phyloP scores from a whole-genome alignment of 2,888 invertebrate genomes.

The Muschampia plurimacula region DNA sequence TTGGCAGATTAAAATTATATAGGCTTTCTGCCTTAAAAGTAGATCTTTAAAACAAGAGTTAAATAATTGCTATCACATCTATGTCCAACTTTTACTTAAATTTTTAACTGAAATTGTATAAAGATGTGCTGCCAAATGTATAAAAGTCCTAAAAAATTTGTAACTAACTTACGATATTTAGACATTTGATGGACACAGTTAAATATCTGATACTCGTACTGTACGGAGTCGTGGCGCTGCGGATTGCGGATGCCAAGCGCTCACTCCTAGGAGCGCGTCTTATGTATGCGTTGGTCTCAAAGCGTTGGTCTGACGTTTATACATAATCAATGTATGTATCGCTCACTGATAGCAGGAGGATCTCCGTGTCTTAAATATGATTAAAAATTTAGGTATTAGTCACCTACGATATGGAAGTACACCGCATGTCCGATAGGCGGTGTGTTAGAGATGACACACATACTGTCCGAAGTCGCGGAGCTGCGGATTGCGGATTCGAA shows the following conservation, averaged over 20 bases:
- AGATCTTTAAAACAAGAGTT: no score
- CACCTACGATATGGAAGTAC: constrained; percentile 92
- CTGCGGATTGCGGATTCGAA: constrained; percentile 88
- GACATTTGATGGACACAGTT: no score
- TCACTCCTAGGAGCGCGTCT: constrained; percentile 95
- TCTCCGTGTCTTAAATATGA: no score
- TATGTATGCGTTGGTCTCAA: constrained; percentile 93
- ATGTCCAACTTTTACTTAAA: no score
- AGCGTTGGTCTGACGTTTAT: constrained; percentile 93
- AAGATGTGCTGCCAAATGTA: no score
- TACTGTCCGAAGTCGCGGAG: constrained; percentile 94
- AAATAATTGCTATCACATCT: no score
- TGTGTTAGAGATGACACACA: constrained; percentile 95
- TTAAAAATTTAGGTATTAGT: constrained; percentile 50
- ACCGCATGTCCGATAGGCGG: constrained; percentile 93
- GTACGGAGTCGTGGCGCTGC: constrained; percentile 67
- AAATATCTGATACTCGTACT: no score
- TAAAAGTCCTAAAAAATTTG: no score
- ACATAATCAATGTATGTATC: constrained; percentile 86
- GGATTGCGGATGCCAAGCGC: constrained; percentile 87
- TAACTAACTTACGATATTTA: no score
- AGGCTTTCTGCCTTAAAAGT: no score
- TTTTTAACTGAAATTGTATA: no score
- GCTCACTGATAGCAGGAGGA: constrained; percentile 93
- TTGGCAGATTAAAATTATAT: no score